Base-by-base conservation (phyloP, 2,888 invertebrate species). In the Drosophila anomalipes region DNA sequence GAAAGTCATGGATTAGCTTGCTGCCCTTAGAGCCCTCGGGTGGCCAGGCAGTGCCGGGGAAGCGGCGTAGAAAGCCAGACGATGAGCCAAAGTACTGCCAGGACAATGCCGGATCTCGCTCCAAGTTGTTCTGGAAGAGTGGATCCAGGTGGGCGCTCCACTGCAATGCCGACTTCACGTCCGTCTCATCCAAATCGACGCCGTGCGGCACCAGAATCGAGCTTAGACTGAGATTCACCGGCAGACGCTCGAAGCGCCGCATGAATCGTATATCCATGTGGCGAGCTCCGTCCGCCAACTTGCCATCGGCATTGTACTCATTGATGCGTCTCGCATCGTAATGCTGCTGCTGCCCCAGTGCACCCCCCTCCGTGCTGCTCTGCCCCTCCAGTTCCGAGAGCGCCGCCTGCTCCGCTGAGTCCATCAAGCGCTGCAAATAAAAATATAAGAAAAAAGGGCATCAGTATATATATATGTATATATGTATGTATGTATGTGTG, bases 11-110 rank as follows among this genome's bases (percentile, higher is more conserved):
- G 90, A 99, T 96, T 79, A 96, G 95, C 67, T 97, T 95, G 82
- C 95, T 97, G 91, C 96, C 97, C 82, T 96, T 95, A 60, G 96
- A 95, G 83, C 96, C 96, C 93, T 96, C 96, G 32, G 97, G 97
- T 26, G 97, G 97, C 97, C 97, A 97, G 28, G 97, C 96, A 91
- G 97, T 97, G 96, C 99, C 99, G 93, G 99, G 99, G 94, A 97
- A 99, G 91, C 98, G 96, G 88, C 99, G 95, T 93, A 99, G 95
- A 94, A 99, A 99, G 59, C 99, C 99, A 2, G 96, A 95, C n/a
- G 98, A 97, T 64, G 98, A 98, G 61, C 99, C 99, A 94, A 98
- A 99, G 94, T 98, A 99, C 94, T 99, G 99, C 98, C 99, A 99
- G n/a, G 98, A 97, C 51, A 99, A 94, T 2, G 97, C 96, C 0